phyloP scores from a whole-genome alignment of 2,113 vertebrate genomes.

The Chloropsis cyanopogon region DNA sequence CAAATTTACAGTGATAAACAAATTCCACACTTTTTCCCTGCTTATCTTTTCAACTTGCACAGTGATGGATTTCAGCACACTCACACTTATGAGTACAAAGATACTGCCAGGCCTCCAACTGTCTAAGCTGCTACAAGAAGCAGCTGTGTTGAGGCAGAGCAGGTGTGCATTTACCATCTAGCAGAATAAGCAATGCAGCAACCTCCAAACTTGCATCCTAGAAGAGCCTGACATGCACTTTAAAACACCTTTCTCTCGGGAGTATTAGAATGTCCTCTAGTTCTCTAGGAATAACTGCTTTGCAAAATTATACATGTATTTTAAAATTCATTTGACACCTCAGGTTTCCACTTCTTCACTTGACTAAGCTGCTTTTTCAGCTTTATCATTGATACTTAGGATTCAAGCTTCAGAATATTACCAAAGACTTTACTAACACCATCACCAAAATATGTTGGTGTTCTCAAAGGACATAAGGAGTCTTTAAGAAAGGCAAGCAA shows the following conservation, averaged over 20 bases:
- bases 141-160: not conserved
- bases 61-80: accelerated
- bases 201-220: not conserved
- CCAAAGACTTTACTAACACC: not conserved
- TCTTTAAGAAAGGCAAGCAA: not conserved
- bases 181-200: not conserved
- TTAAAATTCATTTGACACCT: not conserved
- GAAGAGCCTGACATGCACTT: not conserved
- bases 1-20: not conserved
- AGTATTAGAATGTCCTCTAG: not conserved
- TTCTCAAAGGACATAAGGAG: not conserved
- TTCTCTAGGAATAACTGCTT: not conserved
- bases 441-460: not conserved
- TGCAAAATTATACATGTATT: not conserved
- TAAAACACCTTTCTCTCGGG: not conserved
- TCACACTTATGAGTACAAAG: not conserved
- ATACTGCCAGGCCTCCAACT: not conserved
- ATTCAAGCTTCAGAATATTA: not conserved
- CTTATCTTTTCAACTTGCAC: not conserved
- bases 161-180: not conserved
- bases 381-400: not conserved
- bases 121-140: not conserved
- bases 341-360: not conserved
- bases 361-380: not conserved
- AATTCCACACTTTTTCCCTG: not conserved